Evolutionary conservation across 2,113 vertebrate genomes (phyloP), one percentile per base, ranked within the genome.

Genomic region (Ochotona princeps): DNA sequence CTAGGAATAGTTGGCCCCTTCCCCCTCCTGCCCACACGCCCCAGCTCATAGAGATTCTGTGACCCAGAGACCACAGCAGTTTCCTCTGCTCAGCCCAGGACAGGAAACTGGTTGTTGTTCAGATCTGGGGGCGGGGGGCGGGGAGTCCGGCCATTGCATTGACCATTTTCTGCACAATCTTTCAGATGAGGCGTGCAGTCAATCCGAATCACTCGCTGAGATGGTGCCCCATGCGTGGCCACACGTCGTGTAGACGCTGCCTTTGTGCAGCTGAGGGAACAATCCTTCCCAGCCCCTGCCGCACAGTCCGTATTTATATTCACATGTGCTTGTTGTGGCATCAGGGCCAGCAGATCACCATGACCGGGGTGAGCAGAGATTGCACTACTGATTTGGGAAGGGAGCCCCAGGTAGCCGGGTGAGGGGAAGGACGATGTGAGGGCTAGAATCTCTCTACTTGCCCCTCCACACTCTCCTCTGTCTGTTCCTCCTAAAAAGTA

Each of bases 101-200:
- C 88, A 96, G 81, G 76, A 93, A 60, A 87, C 44, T 61, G 70
- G 32, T 74, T 75, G 85, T 67, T 69, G 70, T 20, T 85, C 86
- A 87, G 26, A 70, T n/a, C 65, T 87, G 97, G 96, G 96, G 89
- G 92, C 95, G 92, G 89, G 92, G 95, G 92, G 21, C 69, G 65
- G 95, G 94, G 78, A 73, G 63, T 57, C 92, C 32, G 80, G 89
- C 96, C 94, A 75, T 72, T 9, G 0, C 96, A 88, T 87, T 97
- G 96, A 97, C 91, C 93, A 13, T 87, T 96, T 97, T 97, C 96
- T 96, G 95, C 97, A 94, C 95, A 84, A 96, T 97, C 97, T 97
- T 97, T 97, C 96, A 97, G 97, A 96, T 97, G 96, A 97, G 89
- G 87, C 97, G 38, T 96, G 92, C 89, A 83, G 63, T 80, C 94